These are phyloP conservation scores for Paraescarpia echinospica DNA, from an alignment of 1,140 invertebrate species.

Conservation along the genomic window DNA sequence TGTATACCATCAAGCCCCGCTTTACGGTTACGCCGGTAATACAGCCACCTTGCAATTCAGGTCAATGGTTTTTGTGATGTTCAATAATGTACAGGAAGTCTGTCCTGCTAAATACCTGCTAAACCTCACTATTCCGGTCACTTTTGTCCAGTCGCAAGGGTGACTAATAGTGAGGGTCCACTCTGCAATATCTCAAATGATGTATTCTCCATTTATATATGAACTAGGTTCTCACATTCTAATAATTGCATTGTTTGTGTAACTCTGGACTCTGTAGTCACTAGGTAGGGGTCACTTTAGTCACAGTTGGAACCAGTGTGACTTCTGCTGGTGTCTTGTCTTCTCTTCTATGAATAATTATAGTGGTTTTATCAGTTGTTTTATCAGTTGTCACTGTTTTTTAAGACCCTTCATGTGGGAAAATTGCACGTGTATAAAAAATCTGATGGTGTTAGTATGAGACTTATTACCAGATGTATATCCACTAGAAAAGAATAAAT, in stretches of 20 bases:
- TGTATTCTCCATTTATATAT: too few species aligned
- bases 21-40: too few species aligned
- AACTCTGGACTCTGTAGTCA: background rate
- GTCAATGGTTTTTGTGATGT: too few species aligned
- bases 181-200: too few species aligned
- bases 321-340: background rate
- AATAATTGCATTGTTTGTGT: background rate
- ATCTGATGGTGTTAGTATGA: background rate
- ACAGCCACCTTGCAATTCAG: too few species aligned
- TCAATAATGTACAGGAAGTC: too few species aligned
- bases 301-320: background rate
- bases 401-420: background rate
- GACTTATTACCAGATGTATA: background rate
- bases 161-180: too few species aligned
- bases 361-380: background rate
- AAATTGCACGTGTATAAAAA: background rate
- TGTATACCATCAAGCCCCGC: too few species aligned
- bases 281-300: background rate
- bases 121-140: too few species aligned
- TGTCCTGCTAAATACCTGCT: too few species aligned
- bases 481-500: background rate
- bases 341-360: background rate
- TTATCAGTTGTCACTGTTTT: background rate
- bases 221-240: too few species aligned
- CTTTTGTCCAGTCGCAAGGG: too few species aligned